Evolutionary conservation across 1,140 invertebrate genomes (phyloP), one percentile per base, ranked within the genome.

Genomic region (Drosophila nigromelanica): DNA sequence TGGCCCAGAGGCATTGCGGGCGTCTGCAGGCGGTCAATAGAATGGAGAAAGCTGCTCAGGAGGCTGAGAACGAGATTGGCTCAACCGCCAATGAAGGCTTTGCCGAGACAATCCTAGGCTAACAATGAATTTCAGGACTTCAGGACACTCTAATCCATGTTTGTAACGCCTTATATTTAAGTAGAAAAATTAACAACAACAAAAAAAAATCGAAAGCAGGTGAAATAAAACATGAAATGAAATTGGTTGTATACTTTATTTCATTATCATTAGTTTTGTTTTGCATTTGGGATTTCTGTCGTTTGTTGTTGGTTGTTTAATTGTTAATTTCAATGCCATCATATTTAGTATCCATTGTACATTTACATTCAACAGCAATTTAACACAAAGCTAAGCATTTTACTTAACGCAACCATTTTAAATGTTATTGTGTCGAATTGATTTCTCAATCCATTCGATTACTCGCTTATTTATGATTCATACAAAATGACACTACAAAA

Each of bases 1-100:
- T 99, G 66, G 99, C 99, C 63, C 98, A 99, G 92, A 97, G 95
- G 90, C 98, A 99, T 92, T 96, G 97, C 91, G 96, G 96, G 90
- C 92, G 96, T 15, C 79, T 95, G 39, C 93, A 94, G 58, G 95
- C 95, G 78, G 91, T 35, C 7, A 35, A 91, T 8, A 21, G 54
- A 45, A 60, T 0, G 5, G 27, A 21, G 14, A 27, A 21, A 24
- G 5, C 2, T 11, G 15, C 21, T 37, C 33, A 8, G 50, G 56
- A 40, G 4, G 39, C n/a, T 14, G 54, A 24, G 33, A 8, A 35
- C 33, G 33, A 10, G 33, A 27, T 27, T 5, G 1, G 27, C 27
- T 6, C 27, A 2, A 6, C 5, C 27, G 33, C 8, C 11, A 27
- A 24, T 47, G 45, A 5, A 11, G 5, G 12, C 21, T 24, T 47